Percentiles rank a stretch among this genome's conserved stretches.
phyloP scores from a whole-genome alignment of 1,140 invertebrate species.

The Cyclargus thomasi region DNA sequence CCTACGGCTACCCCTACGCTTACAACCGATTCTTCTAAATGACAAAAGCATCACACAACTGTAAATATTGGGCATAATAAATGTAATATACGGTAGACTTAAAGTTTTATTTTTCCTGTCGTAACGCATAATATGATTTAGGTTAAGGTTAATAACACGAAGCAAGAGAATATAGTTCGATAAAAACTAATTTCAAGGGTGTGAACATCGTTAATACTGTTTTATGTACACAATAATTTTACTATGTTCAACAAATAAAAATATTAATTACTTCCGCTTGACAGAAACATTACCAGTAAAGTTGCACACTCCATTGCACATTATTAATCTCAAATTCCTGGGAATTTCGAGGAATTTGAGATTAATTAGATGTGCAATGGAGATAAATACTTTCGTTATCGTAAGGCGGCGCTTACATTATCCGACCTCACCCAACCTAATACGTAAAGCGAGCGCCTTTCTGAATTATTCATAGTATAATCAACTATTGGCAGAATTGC shows the following conservation, averaged over 20 bases:
- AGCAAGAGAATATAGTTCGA: not conserved
- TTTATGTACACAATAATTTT: not conserved
- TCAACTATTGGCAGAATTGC: slow-evolving; percentile 19
- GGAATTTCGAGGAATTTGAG: no score
- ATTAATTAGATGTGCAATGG: not conserved
- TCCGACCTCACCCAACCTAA: slow-evolving; percentile 2
- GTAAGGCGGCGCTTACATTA: slow-evolving; percentile 20
- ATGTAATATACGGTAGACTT: not conserved
- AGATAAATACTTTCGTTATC: slow-evolving; percentile 13
- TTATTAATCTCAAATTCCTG: no score
- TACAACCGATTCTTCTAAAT: slow-evolving; percentile 29
- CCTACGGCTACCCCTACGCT: slow-evolving; percentile 10
- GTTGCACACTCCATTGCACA: no score
- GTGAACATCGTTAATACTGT: not conserved
- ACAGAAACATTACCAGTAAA: not conserved
- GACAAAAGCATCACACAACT: not conserved
- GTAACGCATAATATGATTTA: not conserved
- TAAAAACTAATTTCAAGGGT: not conserved
- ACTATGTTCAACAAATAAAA: not conserved
- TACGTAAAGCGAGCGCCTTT: slow-evolving; percentile 17
- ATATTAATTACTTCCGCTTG: not conserved
- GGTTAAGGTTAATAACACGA: not conserved
- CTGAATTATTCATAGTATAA: slow-evolving; percentile 21
- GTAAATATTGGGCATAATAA: slow-evolving; percentile 17
- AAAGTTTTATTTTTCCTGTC: not conserved